Evolutionary conservation across 2,888 invertebrate species (phyloP), one percentile per base, ranked within the genome.

Genomic region (Parnassius orleans): DNA sequence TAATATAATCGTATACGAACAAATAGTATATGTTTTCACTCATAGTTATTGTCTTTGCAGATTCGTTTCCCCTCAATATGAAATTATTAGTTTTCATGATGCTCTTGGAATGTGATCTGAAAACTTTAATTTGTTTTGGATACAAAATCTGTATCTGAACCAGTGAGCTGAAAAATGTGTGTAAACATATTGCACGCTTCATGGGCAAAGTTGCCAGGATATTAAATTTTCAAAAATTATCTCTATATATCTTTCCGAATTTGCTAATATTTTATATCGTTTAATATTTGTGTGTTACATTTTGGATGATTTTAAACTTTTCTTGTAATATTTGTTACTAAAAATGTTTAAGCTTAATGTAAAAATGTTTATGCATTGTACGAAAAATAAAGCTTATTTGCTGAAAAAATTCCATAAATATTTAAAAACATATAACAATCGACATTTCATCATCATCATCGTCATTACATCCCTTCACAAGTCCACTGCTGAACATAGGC

Each of bases 1-100:
- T 79, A 78, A 76, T 72, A n/a, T n/a, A n/a, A n/a, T n/a, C 47
- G 15, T 43, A 10, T 3, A 11, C 11, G 43, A 43, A 48, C n/a
- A 3, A 48, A 48, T 48, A 5, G 9, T 14, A 12, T 10, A n/a
- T 9, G 15, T 14, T 46, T 46, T 46, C 12, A 46, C 12, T 46
- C 11, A n/a, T 7, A 24, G 24, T 5, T 5, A 48, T 48, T 48
- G 47, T 48, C 11, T 43, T 43, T 43, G 10, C 0, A 9, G 47
- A 14, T 48, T 14, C 19, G 3, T 50, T 50, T n/a, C n/a, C 14
- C n/a, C 51, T 63, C 52, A 15, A 54, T 59, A 55, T 63, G 19
- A 42, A 50, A n/a, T 59, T 59, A 59, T 58, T 54, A 52, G 14
- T 52, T 59, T 59, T 47, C 33, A 46, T 42, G 47, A 51, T 55